Percentiles rank a stretch among this genome's conserved stretches.
phyloP scores from a whole-genome alignment of 2,797 vertebrate species.

The Eulemur mongoz region DNA sequence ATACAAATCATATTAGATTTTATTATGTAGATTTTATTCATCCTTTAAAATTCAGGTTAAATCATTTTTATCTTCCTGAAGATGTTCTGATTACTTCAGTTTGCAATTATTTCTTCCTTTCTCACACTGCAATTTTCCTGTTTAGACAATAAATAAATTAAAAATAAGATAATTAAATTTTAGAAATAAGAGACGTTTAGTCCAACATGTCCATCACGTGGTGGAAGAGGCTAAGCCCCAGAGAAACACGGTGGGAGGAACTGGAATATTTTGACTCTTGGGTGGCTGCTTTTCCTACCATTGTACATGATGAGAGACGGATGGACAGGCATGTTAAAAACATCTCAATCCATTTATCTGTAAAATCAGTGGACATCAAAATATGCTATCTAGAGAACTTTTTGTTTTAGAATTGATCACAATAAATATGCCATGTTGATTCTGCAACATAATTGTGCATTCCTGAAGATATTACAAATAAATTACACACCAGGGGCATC shows the following conservation, averaged over 20 bases:
- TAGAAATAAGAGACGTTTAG: background rate
- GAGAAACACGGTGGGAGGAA: background rate
- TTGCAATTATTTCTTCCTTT: slow-evolving; percentile 8
- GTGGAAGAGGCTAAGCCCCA: background rate
- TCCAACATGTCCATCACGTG: no score
- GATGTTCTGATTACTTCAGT: background rate
- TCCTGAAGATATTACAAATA: slow-evolving; percentile 13
- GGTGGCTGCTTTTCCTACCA: background rate
- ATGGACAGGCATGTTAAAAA: background rate
- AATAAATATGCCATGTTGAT: slow-evolving; percentile 42
- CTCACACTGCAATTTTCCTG: background rate
- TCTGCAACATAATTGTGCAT: slow-evolving; percentile 19
- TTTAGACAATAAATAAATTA: background rate
- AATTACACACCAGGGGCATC: slow-evolving; percentile 28
- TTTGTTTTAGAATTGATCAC: slow-evolving; percentile 34
- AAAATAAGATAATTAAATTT: background rate
- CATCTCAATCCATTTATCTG: background rate
- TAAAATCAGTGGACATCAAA: background rate
- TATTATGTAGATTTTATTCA: background rate
- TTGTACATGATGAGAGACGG: background rate
- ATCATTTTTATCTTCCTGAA: slow-evolving; percentile 27
- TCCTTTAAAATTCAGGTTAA: background rate
- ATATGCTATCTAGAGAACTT: background rate
- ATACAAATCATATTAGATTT: background rate
- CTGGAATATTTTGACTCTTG: background rate